Evolutionary conservation across 2,113 vertebrate genomes (phyloP).

Genomic region (Aphelocoma coerulescens): DNA sequence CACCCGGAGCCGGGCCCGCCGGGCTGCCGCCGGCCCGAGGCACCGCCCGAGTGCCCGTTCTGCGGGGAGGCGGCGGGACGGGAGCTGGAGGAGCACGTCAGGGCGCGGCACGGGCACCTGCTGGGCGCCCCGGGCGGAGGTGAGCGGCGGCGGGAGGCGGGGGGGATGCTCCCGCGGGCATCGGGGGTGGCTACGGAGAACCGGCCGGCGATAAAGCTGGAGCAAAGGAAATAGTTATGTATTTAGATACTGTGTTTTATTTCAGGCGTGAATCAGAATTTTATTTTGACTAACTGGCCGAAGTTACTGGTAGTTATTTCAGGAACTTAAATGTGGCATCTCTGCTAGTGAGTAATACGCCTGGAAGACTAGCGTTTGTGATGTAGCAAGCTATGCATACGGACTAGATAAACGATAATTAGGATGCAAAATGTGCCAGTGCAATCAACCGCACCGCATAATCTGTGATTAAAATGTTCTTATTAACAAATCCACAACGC

Average conservation of each 20-base stretch:
- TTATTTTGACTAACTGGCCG: background rate
- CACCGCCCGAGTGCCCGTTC: slow-evolving; percentile 56
- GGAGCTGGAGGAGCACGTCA: slow-evolving; percentile 65
- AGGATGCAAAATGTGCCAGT: background rate
- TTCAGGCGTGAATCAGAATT: fast-evolving
- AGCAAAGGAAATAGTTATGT: background rate
- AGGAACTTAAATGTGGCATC: background rate
- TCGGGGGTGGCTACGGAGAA: fast-evolving
- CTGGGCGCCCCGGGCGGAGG: background rate
- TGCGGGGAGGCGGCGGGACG: slow-evolving; percentile 50
- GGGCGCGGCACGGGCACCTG: slow-evolving; percentile 44
- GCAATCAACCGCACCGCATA: background rate
- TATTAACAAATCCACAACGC: background rate
- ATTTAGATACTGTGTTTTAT: background rate
- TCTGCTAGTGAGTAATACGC: background rate
- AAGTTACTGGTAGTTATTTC: background rate
- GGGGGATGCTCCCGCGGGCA: background rate
- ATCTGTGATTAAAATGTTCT: background rate
- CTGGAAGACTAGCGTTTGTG: background rate
- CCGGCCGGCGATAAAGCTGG: background rate
- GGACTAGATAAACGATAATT: background rate
- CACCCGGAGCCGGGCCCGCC: slow-evolving; percentile 39
- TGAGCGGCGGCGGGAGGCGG: background rate
- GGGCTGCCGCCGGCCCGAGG: background rate
- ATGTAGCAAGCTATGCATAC: background rate